Conservation (phyloP, 2,113 vertebrate genomes). For the Etheostoma cragini region DNA sequence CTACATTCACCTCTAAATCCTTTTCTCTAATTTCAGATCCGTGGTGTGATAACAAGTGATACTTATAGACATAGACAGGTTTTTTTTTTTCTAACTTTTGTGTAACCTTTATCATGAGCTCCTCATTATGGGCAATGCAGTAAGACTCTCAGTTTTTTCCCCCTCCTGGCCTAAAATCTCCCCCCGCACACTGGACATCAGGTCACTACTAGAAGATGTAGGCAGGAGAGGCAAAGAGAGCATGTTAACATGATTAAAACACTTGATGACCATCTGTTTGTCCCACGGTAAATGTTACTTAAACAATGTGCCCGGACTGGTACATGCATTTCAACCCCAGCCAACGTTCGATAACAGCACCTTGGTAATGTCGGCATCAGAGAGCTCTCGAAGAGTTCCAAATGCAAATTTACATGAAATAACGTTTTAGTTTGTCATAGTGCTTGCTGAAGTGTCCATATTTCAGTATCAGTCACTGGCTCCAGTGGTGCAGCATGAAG, state of each 20-base stretch:
- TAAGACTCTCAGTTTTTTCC: constrained; percentile 19
- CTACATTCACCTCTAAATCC: not conserved
- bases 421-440: constrained; percentile 12
- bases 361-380: constrained; percentile 15
- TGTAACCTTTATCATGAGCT: constrained; percentile 20
- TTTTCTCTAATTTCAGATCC: constrained; percentile 26
- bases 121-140: not conserved
- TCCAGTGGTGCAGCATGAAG: constrained; percentile 48
- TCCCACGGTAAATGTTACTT: constrained; percentile 58
- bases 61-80: not conserved
- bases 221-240: constrained; percentile 50
- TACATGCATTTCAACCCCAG: constrained; percentile 33
- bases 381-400: constrained; percentile 16
- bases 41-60: constrained; percentile 27
- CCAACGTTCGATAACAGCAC: constrained; percentile 28
- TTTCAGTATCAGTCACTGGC: constrained; percentile 50
- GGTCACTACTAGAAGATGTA: constrained; percentile 66
- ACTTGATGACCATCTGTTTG: constrained; percentile 76
- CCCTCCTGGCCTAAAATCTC: constrained; percentile 40
- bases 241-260: constrained; percentile 76
- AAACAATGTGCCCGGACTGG: constrained; percentile 45
- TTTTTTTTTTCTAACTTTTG: not conserved
- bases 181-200: constrained; percentile 54
- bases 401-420: constrained; percentile 47
- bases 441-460: constrained; percentile 54